Evolutionary conservation across 53 echinoderm and acorn worm genomes (phyloP).

Genomic region (Patiria pectinifera): DNA sequence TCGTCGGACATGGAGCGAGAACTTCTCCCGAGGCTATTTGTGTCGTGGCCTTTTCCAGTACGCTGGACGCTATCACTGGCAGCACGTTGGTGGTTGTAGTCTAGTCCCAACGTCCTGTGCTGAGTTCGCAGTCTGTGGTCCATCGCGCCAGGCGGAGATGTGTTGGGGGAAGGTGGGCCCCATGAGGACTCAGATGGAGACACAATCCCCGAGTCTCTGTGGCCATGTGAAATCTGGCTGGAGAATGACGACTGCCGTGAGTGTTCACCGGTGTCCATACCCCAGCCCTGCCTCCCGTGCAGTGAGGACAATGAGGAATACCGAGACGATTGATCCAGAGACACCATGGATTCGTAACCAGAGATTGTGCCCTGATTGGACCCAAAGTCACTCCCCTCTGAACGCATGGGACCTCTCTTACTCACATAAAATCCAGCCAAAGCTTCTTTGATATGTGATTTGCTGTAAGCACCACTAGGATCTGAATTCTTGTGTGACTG

Average conservation of each 20-base stretch:
- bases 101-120: conserved; percentile 9
- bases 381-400: conserved; percentile 55
- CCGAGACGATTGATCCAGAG: conserved; percentile 10
- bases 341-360: conserved; percentile 44
- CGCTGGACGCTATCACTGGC: conserved; percentile 20
- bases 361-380: conserved; percentile 61
- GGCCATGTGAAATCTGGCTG: conserved; percentile 55
- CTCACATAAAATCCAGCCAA: conserved; percentile 27
- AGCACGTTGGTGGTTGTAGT: conserved; percentile 23
- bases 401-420: conserved; percentile 6
- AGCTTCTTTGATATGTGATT: conserved; percentile 51
- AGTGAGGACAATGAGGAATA: conserved; percentile 57
- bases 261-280: conserved; percentile 13
- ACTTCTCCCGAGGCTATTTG: conserved; percentile 1
- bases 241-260: conserved; percentile 54
- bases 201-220: conserved; percentile 61
- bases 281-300: conserved; percentile 10
- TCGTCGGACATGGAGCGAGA: conserved; percentile 38
- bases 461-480: conserved; percentile 68
- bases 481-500: conserved; percentile 70
- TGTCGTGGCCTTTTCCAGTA: conserved; percentile 1
- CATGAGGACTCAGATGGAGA: conserved; percentile 54
- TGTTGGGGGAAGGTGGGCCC: conserved; percentile 59
- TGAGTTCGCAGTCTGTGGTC: conserved; percentile 25
- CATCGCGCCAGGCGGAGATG: conserved; percentile 45